Base-by-base conservation (phyloP, 2,888 invertebrate genomes). In the Eilema caniola region DNA sequence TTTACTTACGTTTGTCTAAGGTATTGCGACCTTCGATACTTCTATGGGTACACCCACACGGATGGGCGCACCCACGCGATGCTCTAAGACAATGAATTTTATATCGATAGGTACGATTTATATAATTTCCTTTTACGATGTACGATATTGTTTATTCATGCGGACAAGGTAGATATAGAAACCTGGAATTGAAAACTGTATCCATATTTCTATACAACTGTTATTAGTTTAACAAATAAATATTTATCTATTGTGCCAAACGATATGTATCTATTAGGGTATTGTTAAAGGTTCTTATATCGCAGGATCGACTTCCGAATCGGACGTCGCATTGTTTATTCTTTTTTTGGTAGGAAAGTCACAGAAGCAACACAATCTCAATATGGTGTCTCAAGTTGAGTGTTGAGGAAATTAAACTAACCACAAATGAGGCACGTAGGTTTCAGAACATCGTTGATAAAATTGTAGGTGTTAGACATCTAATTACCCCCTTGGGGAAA, bases 11-110 rank as follows among this genome's bases (percentile, higher is more conserved):
- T 77, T 78, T 80, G 77, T 79, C 73, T 78, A 77, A 80, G 75
- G 76, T 76, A 76, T 72, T 61, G 73, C 72, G 89, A 79, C 91
- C 92, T 92, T 91, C 88, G 81, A 71, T 79, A 78, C 76, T 76
- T 70, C 82, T 81, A 71, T 77, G 78, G 85, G 78, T 82, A 84
- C 87, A 87, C 92, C 91, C 83, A 89, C 88, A 74, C 84, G 84
- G 86, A 86, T 89, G 90, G 88, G 88, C 90, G 86, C 92, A 91
- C 85, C 90, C 90, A 78, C 72, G 71, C 71, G 70, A 70, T 66
- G 75, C n/a, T 74, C 81, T 79, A 78, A 86, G 85, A 88, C 88
- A 88, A 88, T 86, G 77, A 71, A 77, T 62, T 69, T 70, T 77
- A 71, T 71, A 80, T 74, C 71, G 73, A 82, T 80, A 83, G 68